Conservation (phyloP, 2,888 invertebrate genomes). For the Catocala sponsa region DNA sequence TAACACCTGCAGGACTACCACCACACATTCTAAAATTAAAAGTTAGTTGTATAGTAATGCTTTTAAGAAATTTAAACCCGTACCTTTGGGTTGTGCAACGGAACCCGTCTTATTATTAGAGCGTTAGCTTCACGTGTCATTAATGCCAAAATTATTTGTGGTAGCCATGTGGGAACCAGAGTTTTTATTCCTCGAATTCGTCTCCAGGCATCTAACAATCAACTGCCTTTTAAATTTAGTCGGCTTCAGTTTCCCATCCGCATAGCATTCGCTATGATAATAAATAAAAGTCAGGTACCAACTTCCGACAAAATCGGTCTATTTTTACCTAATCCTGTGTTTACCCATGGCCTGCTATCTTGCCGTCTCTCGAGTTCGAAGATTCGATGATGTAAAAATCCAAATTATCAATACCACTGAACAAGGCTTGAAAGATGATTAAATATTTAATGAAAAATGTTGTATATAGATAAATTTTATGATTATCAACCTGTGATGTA, state of each 20-base stretch:
- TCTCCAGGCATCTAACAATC: conserved; percentile 15
- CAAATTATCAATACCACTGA: no score
- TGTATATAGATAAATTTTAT: no score
- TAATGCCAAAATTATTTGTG: not conserved
- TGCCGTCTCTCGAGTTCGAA: no score
- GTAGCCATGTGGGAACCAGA: no score
- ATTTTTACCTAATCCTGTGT: conserved; percentile 12
- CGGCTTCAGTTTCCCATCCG: conserved; percentile 33
- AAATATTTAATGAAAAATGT: no score
- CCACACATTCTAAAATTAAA: conserved; percentile 30
- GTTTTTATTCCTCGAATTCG: no score
- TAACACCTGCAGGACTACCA: conserved; percentile 37
- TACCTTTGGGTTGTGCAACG: conserved; percentile 31
- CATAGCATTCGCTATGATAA: conserved; percentile 28
- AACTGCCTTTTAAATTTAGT: conserved; percentile 35
- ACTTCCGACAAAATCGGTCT: conserved; percentile 30
- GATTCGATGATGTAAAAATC: no score
- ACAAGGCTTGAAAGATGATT: no score
- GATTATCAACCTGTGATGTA: no score
- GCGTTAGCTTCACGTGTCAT: conserved; percentile 9
- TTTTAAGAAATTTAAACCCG: conserved; percentile 31
- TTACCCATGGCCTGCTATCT: no score
- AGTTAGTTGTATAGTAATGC: conserved; percentile 27
- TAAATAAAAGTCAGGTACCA: conserved; percentile 28
- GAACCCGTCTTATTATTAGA: conserved; percentile 1